These are phyloP conservation scores for Dissostichus mawsoni DNA, from an alignment of 2,113 vertebrate genomes.

Conservation along the genomic window DNA sequence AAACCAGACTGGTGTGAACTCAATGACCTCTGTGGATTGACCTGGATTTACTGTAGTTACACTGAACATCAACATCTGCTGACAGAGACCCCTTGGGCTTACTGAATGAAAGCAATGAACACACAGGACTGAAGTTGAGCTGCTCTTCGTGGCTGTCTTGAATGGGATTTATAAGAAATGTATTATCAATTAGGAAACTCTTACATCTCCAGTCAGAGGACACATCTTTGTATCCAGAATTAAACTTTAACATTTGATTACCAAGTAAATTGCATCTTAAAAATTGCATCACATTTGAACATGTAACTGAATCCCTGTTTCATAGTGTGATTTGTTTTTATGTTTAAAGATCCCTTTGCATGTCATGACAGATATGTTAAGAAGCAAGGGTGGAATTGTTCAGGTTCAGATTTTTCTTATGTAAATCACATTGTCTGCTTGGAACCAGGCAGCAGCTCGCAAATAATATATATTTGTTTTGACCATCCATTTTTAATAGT, in stretches of 20 bases:
- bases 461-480: not conserved
- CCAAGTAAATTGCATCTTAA: not conserved
- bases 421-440: not conserved
- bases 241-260: not conserved
- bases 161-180: not conserved
- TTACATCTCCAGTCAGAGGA: not conserved
- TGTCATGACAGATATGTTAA: not conserved
- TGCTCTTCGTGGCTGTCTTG: not conserved
- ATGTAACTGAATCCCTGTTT: not conserved
- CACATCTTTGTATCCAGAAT: not conserved
- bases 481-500: not conserved
- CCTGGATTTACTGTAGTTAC: not conserved
- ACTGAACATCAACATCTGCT: not conserved
- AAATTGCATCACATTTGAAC: not conserved
- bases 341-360: not conserved
- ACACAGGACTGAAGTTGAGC: not conserved
- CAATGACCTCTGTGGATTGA: not conserved
- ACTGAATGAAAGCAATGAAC: not conserved
- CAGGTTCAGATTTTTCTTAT: no score
- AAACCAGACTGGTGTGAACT: conserved; percentile 1
- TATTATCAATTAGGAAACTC: no score
- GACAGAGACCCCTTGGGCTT: not conserved
- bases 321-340: not conserved
- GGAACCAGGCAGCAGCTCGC: not conserved
- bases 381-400: not conserved